Percentiles rank a stretch among this genome's conserved stretches.
Evolutionary conservation across 2,113 vertebrate genomes (phyloP).

Genomic region (Panurus biarmicus): DNA sequence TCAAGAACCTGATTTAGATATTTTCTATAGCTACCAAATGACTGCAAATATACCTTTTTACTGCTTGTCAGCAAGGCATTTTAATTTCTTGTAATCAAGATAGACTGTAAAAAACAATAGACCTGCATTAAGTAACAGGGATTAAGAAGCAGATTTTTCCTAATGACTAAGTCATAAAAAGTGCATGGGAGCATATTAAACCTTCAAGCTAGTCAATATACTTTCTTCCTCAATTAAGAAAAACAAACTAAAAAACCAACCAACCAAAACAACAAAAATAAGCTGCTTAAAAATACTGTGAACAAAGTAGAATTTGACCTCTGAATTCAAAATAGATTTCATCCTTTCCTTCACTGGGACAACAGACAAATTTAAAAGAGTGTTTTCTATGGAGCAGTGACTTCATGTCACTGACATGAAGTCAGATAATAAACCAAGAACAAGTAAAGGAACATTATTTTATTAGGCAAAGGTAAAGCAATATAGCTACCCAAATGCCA

Average conservation of each 20-base stretch:
- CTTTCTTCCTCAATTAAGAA: background rate
- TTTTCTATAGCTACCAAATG: background rate
- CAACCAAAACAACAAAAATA: background rate
- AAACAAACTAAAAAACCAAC: background rate
- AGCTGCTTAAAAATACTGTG: background rate
- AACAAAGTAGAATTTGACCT: background rate
- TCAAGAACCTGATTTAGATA: background rate
- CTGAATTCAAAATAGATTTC: background rate
- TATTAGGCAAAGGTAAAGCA: background rate
- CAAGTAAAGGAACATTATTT: background rate
- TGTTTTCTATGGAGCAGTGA: background rate
- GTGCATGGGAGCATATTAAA: background rate
- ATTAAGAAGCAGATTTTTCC: background rate
- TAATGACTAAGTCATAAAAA: conserved; percentile 1
- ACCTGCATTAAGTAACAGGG: background rate
- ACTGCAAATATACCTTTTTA: background rate
- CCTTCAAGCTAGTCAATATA: background rate
- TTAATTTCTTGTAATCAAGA: background rate
- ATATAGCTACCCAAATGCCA: background rate
- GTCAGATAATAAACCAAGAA: background rate
- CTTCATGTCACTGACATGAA: background rate
- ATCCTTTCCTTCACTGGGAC: background rate
- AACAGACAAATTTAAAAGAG: background rate
- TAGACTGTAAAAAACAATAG: background rate
- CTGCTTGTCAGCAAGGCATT: background rate